Percentiles rank a stretch among this genome's conserved stretches.
Evolutionary conservation across 2,888 invertebrate species (phyloP).

Genomic region (Blastobasis adustella): DNA sequence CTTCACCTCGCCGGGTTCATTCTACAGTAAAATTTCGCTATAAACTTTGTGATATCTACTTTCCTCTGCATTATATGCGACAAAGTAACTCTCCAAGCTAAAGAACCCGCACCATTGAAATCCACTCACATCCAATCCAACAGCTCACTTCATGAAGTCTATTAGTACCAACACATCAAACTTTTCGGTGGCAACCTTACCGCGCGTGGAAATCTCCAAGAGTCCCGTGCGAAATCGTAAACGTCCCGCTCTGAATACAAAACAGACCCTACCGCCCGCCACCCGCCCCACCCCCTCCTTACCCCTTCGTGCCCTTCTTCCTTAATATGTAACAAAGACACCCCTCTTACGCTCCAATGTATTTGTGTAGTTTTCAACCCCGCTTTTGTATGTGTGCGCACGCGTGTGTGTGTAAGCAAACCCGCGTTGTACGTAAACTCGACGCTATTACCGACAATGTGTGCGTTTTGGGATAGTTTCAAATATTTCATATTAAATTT

Average conservation of each 20-base stretch:
- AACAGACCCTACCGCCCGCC: constrained; percentile 41
- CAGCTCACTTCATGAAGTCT: too few relatives aligned
- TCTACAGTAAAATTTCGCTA: too few relatives aligned
- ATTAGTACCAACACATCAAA: too few relatives aligned
- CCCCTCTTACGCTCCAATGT: constrained; percentile 66
- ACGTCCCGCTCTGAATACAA: constrained; percentile 68
- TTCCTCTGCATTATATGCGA: too few relatives aligned
- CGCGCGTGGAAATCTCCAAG: constrained; percentile 59
- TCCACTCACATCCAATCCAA: too few relatives aligned
- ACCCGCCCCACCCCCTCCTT: constrained; percentile 20
- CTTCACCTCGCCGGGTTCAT: too few relatives aligned
- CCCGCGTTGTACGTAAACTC: constrained; percentile 8
- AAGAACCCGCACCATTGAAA: too few relatives aligned
- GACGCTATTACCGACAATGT: constrained; percentile 5
- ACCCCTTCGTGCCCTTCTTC: constrained; percentile 67
- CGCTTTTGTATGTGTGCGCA: constrained; percentile 3
- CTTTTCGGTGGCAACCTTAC: too few relatives aligned
- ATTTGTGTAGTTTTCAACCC: constrained; percentile 41
- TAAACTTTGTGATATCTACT: too few relatives aligned
- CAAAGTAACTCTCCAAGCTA: too few relatives aligned
- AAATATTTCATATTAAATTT: constrained; percentile 73
- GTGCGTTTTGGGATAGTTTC: constrained; percentile 36
- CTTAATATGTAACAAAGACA: constrained; percentile 74
- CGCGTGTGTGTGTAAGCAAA: constrained; percentile 34
- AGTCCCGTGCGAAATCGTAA: constrained; percentile 70